Conservation (phyloP, 2,797 vertebrate genomes). For the Danio jaintianensis region DNA sequence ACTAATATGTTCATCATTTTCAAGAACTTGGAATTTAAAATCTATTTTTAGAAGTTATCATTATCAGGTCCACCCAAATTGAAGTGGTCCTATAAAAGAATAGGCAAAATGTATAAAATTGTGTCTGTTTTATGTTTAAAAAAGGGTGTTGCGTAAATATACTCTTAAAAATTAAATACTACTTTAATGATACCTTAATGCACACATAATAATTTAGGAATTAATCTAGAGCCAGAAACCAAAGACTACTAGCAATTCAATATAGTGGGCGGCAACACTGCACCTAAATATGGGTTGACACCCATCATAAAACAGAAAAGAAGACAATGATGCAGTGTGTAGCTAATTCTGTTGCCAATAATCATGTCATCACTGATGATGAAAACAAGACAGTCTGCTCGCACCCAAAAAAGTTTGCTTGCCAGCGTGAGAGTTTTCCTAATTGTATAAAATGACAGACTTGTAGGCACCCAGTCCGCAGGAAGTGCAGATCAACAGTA, state of each 20-base stretch:
- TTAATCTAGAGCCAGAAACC: neutral
- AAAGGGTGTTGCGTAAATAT: too few species aligned
- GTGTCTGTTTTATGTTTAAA: too few species aligned
- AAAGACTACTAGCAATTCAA: neutral
- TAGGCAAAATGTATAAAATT: too few species aligned
- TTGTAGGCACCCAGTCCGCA: neutral
- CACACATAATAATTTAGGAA: neutral
- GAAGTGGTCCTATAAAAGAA: too few species aligned
- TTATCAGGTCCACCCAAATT: too few species aligned
- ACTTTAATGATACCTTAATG: neutral
- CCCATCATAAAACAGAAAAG: neutral
- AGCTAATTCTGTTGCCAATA: neutral
- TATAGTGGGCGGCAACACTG: neutral
- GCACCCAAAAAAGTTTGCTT: neutral
- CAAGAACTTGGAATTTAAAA: too few species aligned
- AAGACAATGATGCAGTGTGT: neutral
- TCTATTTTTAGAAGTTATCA: too few species aligned
- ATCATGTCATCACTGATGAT: neutral
- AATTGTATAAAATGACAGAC: neutral
- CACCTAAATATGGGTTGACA: neutral
- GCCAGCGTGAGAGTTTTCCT: neutral
- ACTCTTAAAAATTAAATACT: neutral
- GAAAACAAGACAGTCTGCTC: conserved; percentile 6
- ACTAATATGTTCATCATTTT: too few species aligned
- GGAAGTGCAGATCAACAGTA: neutral